Evolutionary conservation across 1,140 invertebrate genomes (phyloP).

Genomic region (Subanguina moxae): DNA sequence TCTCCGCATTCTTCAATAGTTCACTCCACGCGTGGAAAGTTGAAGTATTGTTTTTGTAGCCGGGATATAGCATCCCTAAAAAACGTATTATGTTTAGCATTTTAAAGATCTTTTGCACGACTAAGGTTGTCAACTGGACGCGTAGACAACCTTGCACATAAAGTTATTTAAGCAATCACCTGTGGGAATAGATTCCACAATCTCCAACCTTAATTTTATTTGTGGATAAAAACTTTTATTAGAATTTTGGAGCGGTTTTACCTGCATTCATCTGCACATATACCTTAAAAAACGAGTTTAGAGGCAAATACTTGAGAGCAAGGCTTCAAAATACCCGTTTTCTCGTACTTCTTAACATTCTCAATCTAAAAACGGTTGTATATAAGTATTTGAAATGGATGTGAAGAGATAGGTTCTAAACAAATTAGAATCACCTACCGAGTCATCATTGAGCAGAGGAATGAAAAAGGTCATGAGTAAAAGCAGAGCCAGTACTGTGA

Average conservation of each 20-base stretch:
- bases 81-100: too few relatives aligned
- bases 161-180: too few relatives aligned
- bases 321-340: slow-evolving; percentile 13
- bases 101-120: too few relatives aligned
- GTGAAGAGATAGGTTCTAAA: too few relatives aligned
- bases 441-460: slow-evolving; percentile 52
- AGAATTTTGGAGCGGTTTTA: slow-evolving; percentile 6
- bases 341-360: slow-evolving; percentile 36
- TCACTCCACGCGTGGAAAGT: slow-evolving; percentile 44
- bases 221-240: slow-evolving; percentile 2
- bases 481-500: slow-evolving; percentile 51
- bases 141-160: too few relatives aligned
- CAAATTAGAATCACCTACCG: too few relatives aligned
- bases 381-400: too few relatives aligned
- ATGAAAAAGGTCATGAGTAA: slow-evolving; percentile 54
- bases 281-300: too few relatives aligned
- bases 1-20: slow-evolving; percentile 42
- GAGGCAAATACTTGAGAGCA: too few relatives aligned
- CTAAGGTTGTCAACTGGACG: too few relatives aligned
- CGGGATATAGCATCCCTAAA: slow-evolving; percentile 31
- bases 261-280: slow-evolving; percentile 46
- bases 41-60: slow-evolving; percentile 11
- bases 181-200: slow-evolving; percentile 56
- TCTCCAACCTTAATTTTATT: slow-evolving; percentile 25
- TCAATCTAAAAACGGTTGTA: slow-evolving; percentile 8